Conservation (phyloP, 2,888 invertebrate species). For the Rapana venosa region DNA sequence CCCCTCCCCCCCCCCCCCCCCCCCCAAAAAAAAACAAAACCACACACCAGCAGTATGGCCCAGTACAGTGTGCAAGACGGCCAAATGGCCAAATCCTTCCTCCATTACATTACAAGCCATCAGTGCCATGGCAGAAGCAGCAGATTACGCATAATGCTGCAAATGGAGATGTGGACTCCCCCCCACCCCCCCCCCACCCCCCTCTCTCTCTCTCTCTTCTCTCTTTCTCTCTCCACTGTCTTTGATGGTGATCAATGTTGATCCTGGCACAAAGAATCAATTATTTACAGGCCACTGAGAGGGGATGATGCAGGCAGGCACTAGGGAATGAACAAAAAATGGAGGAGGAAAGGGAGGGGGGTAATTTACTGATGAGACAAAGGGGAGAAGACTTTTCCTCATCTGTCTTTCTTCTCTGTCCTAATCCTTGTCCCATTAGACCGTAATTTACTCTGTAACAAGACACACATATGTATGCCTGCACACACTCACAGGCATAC, state of each 20-base stretch:
- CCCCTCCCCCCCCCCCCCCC: no score
- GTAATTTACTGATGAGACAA: constrained; percentile 10
- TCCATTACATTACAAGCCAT: not conserved
- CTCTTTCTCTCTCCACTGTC: not conserved
- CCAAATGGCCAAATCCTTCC: constrained; percentile 27
- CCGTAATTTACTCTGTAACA: no score
- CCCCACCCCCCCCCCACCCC: not conserved
- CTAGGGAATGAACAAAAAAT: not conserved
- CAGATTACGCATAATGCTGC: constrained; percentile 19
- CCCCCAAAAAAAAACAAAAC: not conserved
- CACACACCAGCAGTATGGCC: not conserved
- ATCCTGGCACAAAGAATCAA: constrained; percentile 26
- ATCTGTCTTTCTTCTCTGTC: not conserved
- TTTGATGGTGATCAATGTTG: constrained; percentile 41
- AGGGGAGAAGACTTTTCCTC: not conserved
- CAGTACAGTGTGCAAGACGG: no score
- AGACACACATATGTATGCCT: no score
- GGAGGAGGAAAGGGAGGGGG: not conserved
- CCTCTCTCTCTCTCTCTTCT: not conserved
- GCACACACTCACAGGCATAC: no score
- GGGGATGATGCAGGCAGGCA: not conserved
- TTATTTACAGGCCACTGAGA: constrained; percentile 23
- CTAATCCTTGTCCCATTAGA: not conserved
- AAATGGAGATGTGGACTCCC: not conserved
- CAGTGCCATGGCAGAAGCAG: not conserved